phyloP scores from a whole-genome alignment of 2,113 vertebrate species.

The Syngnathus floridae region DNA sequence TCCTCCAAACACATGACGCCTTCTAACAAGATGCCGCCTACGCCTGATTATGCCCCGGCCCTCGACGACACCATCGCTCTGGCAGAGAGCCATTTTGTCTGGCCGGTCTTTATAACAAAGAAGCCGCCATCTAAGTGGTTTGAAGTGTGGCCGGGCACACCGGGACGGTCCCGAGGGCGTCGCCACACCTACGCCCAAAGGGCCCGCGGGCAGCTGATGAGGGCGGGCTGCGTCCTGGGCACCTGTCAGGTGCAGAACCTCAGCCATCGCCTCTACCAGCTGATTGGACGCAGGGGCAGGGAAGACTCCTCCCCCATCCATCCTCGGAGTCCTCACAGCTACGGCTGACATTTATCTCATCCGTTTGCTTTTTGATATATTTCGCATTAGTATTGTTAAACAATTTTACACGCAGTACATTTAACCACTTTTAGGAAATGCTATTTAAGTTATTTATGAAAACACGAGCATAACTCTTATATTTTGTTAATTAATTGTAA shows the following conservation, averaged over 20 bases:
- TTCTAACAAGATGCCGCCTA: constrained; percentile 20
- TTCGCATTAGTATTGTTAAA: too few species aligned
- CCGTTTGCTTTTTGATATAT: too few species aligned
- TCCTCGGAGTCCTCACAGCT: constrained; percentile 84
- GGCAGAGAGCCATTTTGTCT: constrained; percentile 35
- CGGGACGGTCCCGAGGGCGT: constrained; percentile 47
- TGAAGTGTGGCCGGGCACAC: neutral
- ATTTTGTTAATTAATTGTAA: neutral
- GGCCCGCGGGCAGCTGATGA: constrained; percentile 64
- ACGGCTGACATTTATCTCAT: constrained; percentile 68
- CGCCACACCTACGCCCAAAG: constrained; percentile 50
- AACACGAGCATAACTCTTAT: too few species aligned
- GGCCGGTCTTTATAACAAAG: constrained; percentile 51
- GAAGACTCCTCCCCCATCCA: constrained; percentile 77
- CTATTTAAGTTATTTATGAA: too few species aligned
- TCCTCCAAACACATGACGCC: constrained; percentile 22
- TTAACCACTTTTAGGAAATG: too few species aligned
- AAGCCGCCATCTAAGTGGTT: constrained; percentile 25
- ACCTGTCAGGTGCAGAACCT: constrained; percentile 92
- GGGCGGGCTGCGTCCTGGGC: constrained; percentile 81
- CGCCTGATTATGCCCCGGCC: constrained; percentile 16
- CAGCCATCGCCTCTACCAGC: constrained; percentile 84
- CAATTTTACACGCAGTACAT: neutral
- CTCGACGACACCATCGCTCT: constrained; percentile 26
- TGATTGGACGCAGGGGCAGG: constrained; percentile 72